These are phyloP conservation scores for Atlantisia rogersi DNA, from an alignment of 2,113 vertebrate genomes.

Conservation along the genomic window DNA sequence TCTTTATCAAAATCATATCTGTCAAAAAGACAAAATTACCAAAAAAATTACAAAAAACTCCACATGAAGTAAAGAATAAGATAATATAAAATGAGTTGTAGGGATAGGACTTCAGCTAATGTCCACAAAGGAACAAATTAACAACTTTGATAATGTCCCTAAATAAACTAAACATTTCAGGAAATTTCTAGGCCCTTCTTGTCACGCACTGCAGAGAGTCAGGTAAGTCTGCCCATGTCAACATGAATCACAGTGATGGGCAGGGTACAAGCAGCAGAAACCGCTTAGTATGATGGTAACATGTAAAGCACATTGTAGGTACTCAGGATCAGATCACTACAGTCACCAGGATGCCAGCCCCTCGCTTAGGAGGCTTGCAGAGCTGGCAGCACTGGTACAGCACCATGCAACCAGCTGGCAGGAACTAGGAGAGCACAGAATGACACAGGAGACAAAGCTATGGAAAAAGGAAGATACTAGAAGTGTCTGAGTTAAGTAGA, in stretches of 20 bases:
- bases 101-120: background rate
- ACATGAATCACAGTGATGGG: background rate
- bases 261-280: background rate
- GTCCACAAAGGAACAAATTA: background rate
- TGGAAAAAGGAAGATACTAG: background rate
- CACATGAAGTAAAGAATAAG: background rate
- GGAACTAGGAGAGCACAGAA: background rate
- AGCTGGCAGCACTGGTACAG: background rate
- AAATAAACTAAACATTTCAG: background rate
- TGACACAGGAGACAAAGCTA: background rate
- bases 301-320: accelerated
- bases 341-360: background rate
- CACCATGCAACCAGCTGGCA: background rate
- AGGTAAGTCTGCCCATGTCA: background rate
- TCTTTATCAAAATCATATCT: background rate
- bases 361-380: background rate
- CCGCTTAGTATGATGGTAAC: background rate
- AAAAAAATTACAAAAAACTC: background rate
- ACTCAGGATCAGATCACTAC: background rate
- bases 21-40: too few species aligned
- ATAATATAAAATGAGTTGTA: background rate
- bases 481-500: background rate
- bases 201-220: background rate
- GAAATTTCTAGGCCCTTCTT: background rate
- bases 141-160: background rate